Conservation (phyloP, 1,140 invertebrate species). For the Capitella teleta region DNA sequence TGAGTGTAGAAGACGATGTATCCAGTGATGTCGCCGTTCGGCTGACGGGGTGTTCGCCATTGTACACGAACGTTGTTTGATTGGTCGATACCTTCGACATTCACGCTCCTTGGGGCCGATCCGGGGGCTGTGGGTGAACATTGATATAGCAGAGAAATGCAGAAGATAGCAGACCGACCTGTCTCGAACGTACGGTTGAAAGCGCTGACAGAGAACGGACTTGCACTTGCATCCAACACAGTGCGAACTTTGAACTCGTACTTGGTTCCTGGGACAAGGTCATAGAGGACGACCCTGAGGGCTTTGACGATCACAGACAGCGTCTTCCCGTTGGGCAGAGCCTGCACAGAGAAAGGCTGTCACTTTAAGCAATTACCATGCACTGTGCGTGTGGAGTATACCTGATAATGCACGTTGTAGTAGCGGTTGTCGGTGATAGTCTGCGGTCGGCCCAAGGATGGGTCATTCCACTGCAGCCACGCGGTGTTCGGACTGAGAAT, state of each 20-base stretch:
- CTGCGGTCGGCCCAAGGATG: slow-evolving; percentile 4
- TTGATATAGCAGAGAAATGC: neutral
- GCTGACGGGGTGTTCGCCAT: slow-evolving; percentile 8
- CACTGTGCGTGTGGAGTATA: neutral
- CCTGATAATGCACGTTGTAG: slow-evolving; percentile 12
- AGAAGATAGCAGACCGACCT: neutral
- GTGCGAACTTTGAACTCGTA: slow-evolving; percentile 11
- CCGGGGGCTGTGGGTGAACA: slow-evolving; percentile 6
- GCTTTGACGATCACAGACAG: slow-evolving; percentile 9
- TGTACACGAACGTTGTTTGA: neutral
- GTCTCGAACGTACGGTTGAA: slow-evolving; percentile 8
- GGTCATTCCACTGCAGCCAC: slow-evolving; percentile 10
- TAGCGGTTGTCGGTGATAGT: slow-evolving; percentile 8
- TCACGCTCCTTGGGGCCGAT: slow-evolving; percentile 7
- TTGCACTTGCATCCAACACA: slow-evolving; percentile 5
- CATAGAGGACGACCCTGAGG: slow-evolving; percentile 6
- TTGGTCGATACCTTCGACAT: neutral
- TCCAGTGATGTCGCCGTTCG: slow-evolving; percentile 7
- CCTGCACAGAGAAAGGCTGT: too few relatives aligned
- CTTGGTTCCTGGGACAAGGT: slow-evolving; percentile 5
- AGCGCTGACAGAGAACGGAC: slow-evolving; percentile 6
- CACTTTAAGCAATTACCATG: too few relatives aligned
- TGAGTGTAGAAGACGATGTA: neutral
- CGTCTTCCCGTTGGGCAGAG: neutral
- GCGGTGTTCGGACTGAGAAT: slow-evolving; percentile 7